These are phyloP conservation scores for Eilema sororculum DNA, from an alignment of 2,888 invertebrate genomes.

Conservation along the genomic window DNA sequence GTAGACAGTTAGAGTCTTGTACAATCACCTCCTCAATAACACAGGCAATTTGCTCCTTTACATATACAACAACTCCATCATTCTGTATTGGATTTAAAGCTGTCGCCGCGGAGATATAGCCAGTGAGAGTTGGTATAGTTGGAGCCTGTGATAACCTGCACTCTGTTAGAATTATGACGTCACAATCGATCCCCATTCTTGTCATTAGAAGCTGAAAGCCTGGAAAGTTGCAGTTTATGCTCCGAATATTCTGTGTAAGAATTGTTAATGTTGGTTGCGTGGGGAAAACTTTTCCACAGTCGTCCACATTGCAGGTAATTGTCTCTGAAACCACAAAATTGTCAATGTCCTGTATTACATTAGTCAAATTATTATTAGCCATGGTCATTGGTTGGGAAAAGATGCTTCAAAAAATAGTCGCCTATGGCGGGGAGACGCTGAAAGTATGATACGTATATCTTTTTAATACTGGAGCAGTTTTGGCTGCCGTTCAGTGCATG, in stretches of 20 bases:
- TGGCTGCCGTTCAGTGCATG: no score
- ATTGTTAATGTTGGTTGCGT: background rate
- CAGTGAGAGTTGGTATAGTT: background rate
- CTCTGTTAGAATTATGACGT: background rate
- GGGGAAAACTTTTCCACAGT: background rate
- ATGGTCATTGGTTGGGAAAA: no score
- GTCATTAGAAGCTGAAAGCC: background rate
- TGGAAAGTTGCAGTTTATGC: background rate
- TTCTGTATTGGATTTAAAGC: no score
- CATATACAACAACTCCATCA: no score
- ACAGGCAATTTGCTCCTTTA: no score
- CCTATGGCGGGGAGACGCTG: no score
- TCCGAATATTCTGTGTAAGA: background rate
- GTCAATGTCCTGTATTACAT: background rate
- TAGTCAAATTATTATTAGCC: background rate
- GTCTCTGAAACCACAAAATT: background rate
- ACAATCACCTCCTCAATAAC: no score
- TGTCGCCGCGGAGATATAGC: background rate
- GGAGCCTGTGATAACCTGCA: background rate
- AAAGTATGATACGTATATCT: no score
- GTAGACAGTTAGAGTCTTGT: no score
- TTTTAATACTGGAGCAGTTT: no score
- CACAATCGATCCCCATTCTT: background rate
- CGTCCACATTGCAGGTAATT: no score
- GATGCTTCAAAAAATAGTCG: no score